Evolutionary conservation across 2,888 invertebrate species (phyloP).

Genomic region (Poecilobothrus nobilitatus): DNA sequence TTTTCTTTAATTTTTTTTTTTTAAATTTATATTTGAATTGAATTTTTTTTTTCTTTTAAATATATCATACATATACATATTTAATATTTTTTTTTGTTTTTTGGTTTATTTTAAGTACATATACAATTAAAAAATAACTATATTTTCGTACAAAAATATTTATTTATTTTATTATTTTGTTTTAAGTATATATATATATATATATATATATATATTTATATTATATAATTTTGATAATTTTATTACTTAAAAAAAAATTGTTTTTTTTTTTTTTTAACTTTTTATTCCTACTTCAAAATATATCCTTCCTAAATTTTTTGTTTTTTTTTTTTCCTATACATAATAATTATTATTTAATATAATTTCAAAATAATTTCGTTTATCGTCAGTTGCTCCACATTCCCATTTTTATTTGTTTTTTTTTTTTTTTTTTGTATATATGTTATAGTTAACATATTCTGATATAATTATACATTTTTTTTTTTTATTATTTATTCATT

Average conservation of each 20-base stretch:
- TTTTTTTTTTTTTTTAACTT: neutral
- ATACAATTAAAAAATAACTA: constrained; percentile 3
- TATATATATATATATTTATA: too few relatives aligned
- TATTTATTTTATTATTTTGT: neutral
- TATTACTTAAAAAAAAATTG: too few relatives aligned
- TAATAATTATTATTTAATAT: too few relatives aligned
- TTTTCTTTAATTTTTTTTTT: neutral
- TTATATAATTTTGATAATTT: too few relatives aligned
- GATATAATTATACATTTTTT: too few relatives aligned
- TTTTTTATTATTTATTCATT: too few relatives aligned
- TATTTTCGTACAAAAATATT: constrained; percentile 6
- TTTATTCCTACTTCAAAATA: neutral
- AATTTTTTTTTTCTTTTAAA: neutral
- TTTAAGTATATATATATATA: too few relatives aligned
- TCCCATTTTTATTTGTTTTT: neutral
- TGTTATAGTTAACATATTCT: too few relatives aligned
- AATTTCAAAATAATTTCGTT: neutral
- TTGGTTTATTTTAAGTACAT: neutral
- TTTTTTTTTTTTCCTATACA: neutral
- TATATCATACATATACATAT: neutral
- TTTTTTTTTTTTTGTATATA: too few relatives aligned
- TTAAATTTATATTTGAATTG: neutral
- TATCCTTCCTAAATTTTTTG: neutral
- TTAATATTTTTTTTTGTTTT: neutral
- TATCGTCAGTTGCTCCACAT: neutral